Conservation (phyloP, 2,797 vertebrate genomes). For the Ambastaia sidthimunki region DNA sequence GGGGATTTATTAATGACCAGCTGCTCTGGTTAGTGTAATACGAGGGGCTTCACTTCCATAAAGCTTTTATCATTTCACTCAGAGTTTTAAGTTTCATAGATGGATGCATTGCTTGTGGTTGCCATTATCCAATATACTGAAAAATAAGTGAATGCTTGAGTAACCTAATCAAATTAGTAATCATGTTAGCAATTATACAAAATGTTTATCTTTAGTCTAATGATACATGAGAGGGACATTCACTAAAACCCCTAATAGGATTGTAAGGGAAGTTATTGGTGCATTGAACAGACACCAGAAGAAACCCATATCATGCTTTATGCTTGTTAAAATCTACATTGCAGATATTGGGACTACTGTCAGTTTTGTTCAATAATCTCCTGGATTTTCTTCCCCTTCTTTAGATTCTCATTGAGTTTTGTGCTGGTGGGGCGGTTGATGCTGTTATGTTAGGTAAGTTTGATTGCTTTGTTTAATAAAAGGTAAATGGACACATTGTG, state of each 20-base stretch:
- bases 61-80: slow-evolving; percentile 46
- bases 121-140: slow-evolving; percentile 10
- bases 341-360: neutral
- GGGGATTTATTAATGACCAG: slow-evolving; percentile 36
- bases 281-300: neutral
- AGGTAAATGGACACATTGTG: slow-evolving; percentile 24
- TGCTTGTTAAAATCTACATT: neutral
- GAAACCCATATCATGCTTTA: neutral
- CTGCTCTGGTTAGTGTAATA: slow-evolving; percentile 50
- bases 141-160: slow-evolving; percentile 32
- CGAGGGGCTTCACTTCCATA: slow-evolving; percentile 56
- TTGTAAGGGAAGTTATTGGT: neutral
- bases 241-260: slow-evolving; percentile 5
- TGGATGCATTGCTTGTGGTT: slow-evolving; percentile 3
- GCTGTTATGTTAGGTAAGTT: slow-evolving; percentile 97
- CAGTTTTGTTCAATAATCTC: slow-evolving; percentile 5
- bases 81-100: slow-evolving; percentile 24
- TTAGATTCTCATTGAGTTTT: slow-evolving; percentile 99
- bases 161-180: slow-evolving; percentile 34
- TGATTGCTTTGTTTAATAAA: slow-evolving; percentile 28
- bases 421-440: slow-evolving; percentile 96
- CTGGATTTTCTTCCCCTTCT: slow-evolving; percentile 51
- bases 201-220: slow-evolving; percentile 23
- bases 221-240: slow-evolving; percentile 11
- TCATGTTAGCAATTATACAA: slow-evolving; percentile 22